These are phyloP conservation scores for Fopius arisanus DNA, from an alignment of 1,140 invertebrate genomes.

Conservation along the genomic window DNA sequence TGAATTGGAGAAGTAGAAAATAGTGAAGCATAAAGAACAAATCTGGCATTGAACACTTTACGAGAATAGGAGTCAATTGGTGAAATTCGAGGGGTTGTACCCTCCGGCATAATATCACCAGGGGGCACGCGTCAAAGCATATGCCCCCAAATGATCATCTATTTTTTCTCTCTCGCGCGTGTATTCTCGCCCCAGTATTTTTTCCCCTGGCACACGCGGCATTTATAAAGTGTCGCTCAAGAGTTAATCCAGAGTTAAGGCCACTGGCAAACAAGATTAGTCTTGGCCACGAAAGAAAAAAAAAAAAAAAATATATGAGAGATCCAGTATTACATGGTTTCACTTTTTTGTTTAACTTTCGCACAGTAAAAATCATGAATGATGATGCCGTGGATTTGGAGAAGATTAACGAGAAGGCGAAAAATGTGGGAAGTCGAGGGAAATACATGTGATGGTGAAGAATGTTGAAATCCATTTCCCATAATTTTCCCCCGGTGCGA, in stretches of 20 bases:
- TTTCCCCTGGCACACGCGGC: constrained; percentile 2
- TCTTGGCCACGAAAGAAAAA: constrained; percentile 10
- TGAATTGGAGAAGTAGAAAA: too few species aligned
- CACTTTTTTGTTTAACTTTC: constrained; percentile 36
- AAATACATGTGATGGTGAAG: not conserved
- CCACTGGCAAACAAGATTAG: constrained; percentile 40
- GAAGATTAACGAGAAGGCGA: constrained; percentile 1
- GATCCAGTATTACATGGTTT: not conserved
- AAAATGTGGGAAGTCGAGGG: constrained; percentile 3
- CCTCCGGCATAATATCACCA: not conserved
- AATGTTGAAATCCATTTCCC: not conserved
- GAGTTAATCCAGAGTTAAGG: constrained; percentile 39
- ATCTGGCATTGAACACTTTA: constrained; percentile 18
- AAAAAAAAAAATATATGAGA: too few species aligned
- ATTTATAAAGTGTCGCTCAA: constrained; percentile 32
- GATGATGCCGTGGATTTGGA: constrained; percentile 10
- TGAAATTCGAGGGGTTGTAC: constrained; percentile 15
- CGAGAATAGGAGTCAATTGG: constrained; percentile 41
- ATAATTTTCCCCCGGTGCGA: not conserved
- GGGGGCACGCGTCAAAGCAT: constrained; percentile 28
- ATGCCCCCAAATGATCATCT: constrained; percentile 16
- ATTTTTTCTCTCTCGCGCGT: constrained; percentile 14
- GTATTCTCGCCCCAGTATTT: not conserved
- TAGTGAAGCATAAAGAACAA: not conserved
- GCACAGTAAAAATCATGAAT: constrained; percentile 41